Base-by-base conservation (phyloP, 2,797 vertebrate genomes). In the Graptemys geographica region DNA sequence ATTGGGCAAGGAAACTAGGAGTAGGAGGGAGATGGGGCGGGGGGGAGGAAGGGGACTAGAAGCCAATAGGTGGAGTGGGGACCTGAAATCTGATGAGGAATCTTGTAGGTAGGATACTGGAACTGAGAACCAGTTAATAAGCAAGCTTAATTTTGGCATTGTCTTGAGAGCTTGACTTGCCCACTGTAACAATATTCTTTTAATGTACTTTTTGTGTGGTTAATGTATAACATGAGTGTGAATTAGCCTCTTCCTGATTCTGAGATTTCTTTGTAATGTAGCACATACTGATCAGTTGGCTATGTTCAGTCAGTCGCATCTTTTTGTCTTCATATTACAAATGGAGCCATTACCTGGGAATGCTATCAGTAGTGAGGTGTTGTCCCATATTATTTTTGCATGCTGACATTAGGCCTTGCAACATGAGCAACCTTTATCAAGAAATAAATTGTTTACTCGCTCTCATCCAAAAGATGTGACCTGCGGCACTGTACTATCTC, bases 351-450 rank as follows among this genome's bases (percentile, higher is more conserved):
- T 31, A 78, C 44, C 15, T 28, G 44, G 9, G 44, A 49, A 49
- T 28, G 25, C 28, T 8, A 31, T 49, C 8, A 49, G 27, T 78
- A 31, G 15, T 37, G 25, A 78, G 74, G 44, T 78, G 44, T 31
- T 78, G 27, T 15, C 44, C 25, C 44, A 47, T 78, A 47, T 72
- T 72, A 41, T 47, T 76, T 76, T 76, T 76, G 74, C 44, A 47
- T 12, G n/a, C 65, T 37, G n/a, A 23, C 65, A 37, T 37, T 37
- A 69, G 33, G n/a, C 9, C 65, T 69, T 94, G 81, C 41, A 69
- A 47, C 25, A 9, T 18, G 79, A 89, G 59, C 82, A 91, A 89
- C 59, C 76, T 81, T 56, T 80, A 91, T 83, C 91, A 89, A 88
- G 95, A 94, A 91, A 57, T 5, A 91, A 69, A 49, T 27, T 81